A percentile compares a stretch with the other conserved stretches of the same genome.
Conservation (phyloP, 2,113 vertebrate species). For the Petrocephalus microphthalmus region DNA sequence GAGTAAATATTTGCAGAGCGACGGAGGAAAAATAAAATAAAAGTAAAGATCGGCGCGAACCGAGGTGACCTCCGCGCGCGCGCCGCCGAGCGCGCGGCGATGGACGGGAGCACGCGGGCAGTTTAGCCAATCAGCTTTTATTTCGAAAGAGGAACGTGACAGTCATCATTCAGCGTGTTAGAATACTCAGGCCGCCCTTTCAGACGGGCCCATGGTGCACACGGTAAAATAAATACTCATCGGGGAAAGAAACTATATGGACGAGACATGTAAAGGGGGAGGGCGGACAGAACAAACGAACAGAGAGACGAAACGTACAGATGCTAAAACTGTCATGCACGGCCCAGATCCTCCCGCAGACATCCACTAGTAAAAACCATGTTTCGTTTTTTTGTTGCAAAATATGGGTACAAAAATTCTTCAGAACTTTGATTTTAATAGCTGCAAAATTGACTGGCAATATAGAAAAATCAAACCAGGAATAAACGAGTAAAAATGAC, state of each 20-base stretch:
- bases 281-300: slow-evolving; percentile 1
- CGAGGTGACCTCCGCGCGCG: not conserved
- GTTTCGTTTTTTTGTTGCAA: slow-evolving; percentile 55
- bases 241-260: slow-evolving; percentile 30
- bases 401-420: slow-evolving; percentile 51
- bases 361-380: slow-evolving; percentile 63
- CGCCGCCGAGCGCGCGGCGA: not conserved
- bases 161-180: slow-evolving; percentile 22
- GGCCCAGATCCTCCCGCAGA: slow-evolving; percentile 46
- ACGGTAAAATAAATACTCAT: slow-evolving; percentile 36
- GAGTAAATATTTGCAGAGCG: slow-evolving; percentile 6
- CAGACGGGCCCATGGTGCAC: not conserved
- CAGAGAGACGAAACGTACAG: slow-evolving; percentile 34
- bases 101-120: not conserved
- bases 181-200: slow-evolving; percentile 8
- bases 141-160: slow-evolving; percentile 19
- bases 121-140: slow-evolving; percentile 12
- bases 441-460: slow-evolving; percentile 71
- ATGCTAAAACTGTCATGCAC: slow-evolving; percentile 53
- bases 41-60: not conserved
- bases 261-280: slow-evolving; percentile 51
- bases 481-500: slow-evolving; percentile 53
- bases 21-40: not conserved
- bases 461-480: slow-evolving; percentile 57
- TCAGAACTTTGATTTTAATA: slow-evolving; percentile 45